A percentile compares a stretch with the other conserved stretches of the same genome.
These are phyloP conservation scores for Dryobates pubescens DNA, from an alignment of 2,797 vertebrate species.

Conservation along the genomic window DNA sequence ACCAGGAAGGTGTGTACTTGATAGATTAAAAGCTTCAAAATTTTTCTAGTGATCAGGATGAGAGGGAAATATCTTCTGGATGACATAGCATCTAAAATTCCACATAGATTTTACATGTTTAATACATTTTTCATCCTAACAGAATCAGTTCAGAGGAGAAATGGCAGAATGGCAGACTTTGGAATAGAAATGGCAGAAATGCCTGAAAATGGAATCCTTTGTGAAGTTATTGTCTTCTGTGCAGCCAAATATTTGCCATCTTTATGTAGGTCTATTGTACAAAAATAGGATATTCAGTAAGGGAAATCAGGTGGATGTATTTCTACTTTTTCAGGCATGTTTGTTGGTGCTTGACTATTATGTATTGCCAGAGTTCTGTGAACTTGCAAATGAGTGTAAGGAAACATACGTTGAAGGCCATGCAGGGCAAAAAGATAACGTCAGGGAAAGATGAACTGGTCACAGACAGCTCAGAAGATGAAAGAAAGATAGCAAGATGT, in stretches of 20 bases:
- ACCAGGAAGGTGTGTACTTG: neutral
- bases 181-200: neutral
- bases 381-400: neutral
- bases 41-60: neutral
- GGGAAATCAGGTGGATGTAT: neutral
- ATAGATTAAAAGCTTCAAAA: neutral
- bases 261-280: neutral
- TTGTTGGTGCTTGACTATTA: neutral
- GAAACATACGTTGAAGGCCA: neutral
- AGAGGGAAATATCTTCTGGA: neutral
- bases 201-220: neutral
- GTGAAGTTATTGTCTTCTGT: neutral
- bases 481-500: conserved; percentile 44
- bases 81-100: neutral
- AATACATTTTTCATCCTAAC: neutral
- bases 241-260: neutral
- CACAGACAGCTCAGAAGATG: conserved; percentile 16
- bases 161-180: neutral
- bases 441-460: conserved; percentile 41
- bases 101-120: neutral
- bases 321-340: neutral
- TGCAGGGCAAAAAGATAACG: neutral
- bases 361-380: neutral
- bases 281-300: neutral
- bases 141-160: neutral